A percentile compares a stretch with the other conserved stretches of the same genome.
Evolutionary conservation across 2,797 vertebrate genomes (phyloP).

Genomic region (Synanceia verrucosa): DNA sequence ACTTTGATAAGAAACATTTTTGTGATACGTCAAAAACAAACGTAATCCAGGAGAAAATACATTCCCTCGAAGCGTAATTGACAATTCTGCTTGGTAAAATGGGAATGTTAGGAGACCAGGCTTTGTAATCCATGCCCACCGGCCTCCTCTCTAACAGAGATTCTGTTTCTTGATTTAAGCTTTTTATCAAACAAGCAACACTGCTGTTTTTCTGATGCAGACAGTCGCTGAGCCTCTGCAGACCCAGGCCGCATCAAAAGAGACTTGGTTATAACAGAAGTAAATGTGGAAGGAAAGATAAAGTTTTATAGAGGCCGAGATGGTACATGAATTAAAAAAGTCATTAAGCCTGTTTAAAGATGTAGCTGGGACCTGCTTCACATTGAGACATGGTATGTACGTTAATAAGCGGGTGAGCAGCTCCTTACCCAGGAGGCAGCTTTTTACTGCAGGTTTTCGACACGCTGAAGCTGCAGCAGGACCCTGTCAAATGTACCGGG

Average conservation of each 20-base stretch:
- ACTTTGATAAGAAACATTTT: neutral
- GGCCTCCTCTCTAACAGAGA: neutral
- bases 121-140: neutral
- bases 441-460: constrained; percentile 45
- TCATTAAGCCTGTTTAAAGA: neutral
- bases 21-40: neutral
- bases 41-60: neutral
- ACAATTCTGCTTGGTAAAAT: neutral
- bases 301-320: neutral
- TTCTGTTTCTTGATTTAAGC: neutral
- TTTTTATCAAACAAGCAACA: neutral
- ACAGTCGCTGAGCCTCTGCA: neutral
- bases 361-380: neutral
- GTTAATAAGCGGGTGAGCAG: constrained; percentile 14
- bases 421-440: constrained; percentile 7
- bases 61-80: neutral
- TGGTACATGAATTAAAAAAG: neutral
- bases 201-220: neutral
- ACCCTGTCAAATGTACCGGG: constrained; percentile 30
- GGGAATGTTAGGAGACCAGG: neutral
- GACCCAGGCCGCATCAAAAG: neutral
- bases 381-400: neutral
- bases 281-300: neutral
- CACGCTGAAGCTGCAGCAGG: constrained; percentile 34
- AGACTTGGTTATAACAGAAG: neutral